Evolutionary conservation across 1,140 invertebrate genomes (phyloP).

Genomic region (Parasteatoda tepidariorum): DNA sequence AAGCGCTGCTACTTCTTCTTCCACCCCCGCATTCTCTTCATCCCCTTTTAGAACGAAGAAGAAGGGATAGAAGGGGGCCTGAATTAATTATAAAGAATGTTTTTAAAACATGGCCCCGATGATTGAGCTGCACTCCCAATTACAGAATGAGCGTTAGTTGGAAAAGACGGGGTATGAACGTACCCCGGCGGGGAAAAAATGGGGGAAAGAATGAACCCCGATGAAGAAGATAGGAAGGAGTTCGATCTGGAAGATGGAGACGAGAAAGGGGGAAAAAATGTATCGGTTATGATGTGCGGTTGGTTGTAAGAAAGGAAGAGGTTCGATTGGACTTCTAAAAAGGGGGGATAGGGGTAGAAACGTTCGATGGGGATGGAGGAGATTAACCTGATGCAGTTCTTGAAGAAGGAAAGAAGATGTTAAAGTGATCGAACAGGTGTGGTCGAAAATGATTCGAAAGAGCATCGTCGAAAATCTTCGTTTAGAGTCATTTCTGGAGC

Average conservation of each 20-base stretch:
- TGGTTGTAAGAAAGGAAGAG: not conserved
- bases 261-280: not conserved
- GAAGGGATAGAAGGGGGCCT: not conserved
- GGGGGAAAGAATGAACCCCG: not conserved
- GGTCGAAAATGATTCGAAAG: not conserved
- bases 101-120: constrained; percentile 33
- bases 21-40: not conserved
- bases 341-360: not conserved
- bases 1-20: not conserved
- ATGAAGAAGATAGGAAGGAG: not conserved
- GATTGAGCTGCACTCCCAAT: constrained; percentile 10
- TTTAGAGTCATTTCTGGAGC: not conserved
- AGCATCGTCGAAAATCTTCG: not conserved
- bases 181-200: not conserved
- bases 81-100: constrained; percentile 43
- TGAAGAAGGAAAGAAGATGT: not conserved
- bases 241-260: not conserved
- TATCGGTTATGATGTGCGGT: constrained; percentile 8
- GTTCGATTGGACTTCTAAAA: constrained; percentile 6
- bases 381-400: not conserved
- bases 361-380: too few relatives aligned
- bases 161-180: not conserved
- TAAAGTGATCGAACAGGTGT: not conserved
- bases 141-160: not conserved
- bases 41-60: not conserved